These are phyloP conservation scores for Notodonta ziczac DNA, from an alignment of 2,888 invertebrate species.

Conservation along the genomic window DNA sequence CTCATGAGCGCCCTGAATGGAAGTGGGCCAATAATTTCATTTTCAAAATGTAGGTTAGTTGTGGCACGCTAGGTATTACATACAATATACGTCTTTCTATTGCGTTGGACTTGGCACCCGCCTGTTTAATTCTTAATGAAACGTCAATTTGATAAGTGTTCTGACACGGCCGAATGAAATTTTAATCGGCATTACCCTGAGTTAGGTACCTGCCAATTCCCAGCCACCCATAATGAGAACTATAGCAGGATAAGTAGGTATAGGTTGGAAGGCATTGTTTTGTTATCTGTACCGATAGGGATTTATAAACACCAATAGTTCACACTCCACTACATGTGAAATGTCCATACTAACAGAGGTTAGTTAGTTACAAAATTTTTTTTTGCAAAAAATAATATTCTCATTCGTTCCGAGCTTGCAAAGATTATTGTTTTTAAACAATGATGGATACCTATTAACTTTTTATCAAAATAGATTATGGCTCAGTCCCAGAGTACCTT, in stretches of 20 bases:
- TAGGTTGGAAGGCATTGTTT: no score
- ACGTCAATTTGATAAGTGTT: conserved; percentile 22
- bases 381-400: no score
- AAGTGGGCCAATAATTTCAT: conserved; percentile 69
- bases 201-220: no score
- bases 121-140: conserved; percentile 22
- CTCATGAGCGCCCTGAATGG: conserved; percentile 65
- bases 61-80: conserved; percentile 67
- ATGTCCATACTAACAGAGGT: neutral
- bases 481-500: no score
- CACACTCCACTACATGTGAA: no score
- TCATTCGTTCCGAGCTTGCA: no score
- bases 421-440: no score
- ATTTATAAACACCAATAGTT: no score
- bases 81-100: conserved; percentile 34
- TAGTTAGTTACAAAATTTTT: no score
- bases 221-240: neutral
- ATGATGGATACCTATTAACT: no score
- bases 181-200: neutral
- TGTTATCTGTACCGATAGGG: no score
- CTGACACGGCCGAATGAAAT: neutral
- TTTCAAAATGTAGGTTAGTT: conserved; percentile 75
- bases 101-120: conserved; percentile 7
- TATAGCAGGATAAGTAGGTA: neutral
- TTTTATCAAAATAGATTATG: no score